Conservation (phyloP, 2,113 vertebrate species). For the Xiphophorus couchianus region DNA sequence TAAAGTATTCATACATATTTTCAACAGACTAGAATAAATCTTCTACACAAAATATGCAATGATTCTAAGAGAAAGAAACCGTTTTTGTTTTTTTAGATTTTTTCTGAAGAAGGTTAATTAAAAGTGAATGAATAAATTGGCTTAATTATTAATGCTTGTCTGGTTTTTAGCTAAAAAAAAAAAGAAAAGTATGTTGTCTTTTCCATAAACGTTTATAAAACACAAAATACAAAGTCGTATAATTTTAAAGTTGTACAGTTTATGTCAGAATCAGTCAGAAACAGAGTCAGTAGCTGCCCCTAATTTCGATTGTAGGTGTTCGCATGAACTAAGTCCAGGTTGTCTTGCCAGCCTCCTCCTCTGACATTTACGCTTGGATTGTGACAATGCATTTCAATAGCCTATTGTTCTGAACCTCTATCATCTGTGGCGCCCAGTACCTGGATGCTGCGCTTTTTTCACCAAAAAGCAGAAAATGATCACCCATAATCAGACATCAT, state of each 20-base stretch:
- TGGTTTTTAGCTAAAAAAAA: not conserved
- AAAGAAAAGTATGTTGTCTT: not conserved
- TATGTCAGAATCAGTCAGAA: not conserved
- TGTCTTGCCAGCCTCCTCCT: constrained; percentile 53
- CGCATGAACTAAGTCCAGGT: constrained; percentile 44
- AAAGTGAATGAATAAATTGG: too few relatives aligned
- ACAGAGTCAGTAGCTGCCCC: constrained; percentile 39
- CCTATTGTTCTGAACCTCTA: constrained; percentile 79
- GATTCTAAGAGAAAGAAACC: too few relatives aligned
- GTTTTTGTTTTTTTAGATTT: too few relatives aligned
- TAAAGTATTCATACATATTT: not conserved
- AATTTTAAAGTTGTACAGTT: not conserved
- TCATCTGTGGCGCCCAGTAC: constrained; percentile 69
- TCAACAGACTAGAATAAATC: too few relatives aligned
- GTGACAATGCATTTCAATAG: constrained; percentile 78
- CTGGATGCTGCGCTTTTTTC: constrained; percentile 65
- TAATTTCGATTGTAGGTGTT: constrained; percentile 35
- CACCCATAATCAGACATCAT: constrained; percentile 78
- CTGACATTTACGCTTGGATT: constrained; percentile 69
- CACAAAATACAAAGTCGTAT: too few relatives aligned
- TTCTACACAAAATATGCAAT: too few relatives aligned
- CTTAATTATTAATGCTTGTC: too few relatives aligned
- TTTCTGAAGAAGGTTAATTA: too few relatives aligned
- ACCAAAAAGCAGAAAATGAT: constrained; percentile 76
- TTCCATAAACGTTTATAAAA: not conserved